Percentiles rank a stretch among this genome's conserved stretches.
Conservation (phyloP, 37 sponge, comb jelly and placozoan genomes). For the Ianthella basta region DNA sequence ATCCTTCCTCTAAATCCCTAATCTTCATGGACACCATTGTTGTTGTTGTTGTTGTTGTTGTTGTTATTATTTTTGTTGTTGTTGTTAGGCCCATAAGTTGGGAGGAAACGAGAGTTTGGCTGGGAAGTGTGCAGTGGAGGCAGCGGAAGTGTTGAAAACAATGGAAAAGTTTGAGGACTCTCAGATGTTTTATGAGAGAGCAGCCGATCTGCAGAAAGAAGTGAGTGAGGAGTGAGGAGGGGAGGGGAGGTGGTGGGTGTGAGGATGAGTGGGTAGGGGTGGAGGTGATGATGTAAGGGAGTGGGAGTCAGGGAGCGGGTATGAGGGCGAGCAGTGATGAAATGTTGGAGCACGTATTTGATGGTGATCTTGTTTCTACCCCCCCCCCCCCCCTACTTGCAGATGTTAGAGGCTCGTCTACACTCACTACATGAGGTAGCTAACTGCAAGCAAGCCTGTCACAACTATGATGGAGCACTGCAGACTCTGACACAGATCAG, state of each 20-base stretch:
- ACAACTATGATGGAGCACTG: constrained; percentile 25
- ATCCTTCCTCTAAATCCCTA: no score
- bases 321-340: no score
- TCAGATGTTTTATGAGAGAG: constrained; percentile 49
- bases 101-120: constrained; percentile 59
- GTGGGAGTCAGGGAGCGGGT: no score
- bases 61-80: no score
- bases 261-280: no score
- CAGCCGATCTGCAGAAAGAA: constrained; percentile 45
- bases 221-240: neutral
- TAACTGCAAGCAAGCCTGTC: constrained; percentile 34
- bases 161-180: constrained; percentile 54
- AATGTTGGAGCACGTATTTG: no score
- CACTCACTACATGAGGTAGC: constrained; percentile 59
- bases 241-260: no score
- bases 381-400: neutral
- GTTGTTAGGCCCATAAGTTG: constrained; percentile 52
- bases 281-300: no score
- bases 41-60: no score
- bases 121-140: constrained; percentile 64
- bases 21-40: no score
- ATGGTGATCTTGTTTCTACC: no score
- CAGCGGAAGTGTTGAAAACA: constrained; percentile 44
- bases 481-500: neutral
- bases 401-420: constrained; percentile 55